These are phyloP conservation scores for Gyrodactylus salaris DNA, from an alignment of 1,140 invertebrate genomes.

Conservation along the genomic window DNA sequence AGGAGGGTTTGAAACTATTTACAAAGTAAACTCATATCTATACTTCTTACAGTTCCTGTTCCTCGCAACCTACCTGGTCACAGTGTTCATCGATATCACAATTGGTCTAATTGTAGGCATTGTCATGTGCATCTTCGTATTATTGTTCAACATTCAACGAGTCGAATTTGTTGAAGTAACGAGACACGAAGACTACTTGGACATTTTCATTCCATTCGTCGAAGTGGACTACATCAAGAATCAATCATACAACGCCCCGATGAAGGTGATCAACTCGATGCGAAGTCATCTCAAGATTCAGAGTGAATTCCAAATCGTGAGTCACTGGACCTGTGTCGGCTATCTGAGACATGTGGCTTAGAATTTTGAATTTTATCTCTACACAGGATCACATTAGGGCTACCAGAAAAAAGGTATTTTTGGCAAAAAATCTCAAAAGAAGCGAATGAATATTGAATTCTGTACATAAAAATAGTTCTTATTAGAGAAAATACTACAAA, in stretches of 20 bases:
- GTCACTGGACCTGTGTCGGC: no score
- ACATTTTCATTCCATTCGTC: neutral
- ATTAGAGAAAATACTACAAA: no score
- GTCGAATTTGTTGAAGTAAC: neutral
- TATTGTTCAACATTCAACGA: neutral
- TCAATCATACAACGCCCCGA: neutral
- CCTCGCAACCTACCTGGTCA: neutral
- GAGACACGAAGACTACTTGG: neutral
- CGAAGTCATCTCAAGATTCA: no score
- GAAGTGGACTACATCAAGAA: neutral
- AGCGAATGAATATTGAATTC: no score
- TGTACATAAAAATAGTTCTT: no score
- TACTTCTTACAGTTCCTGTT: neutral
- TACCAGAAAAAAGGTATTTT: no score
- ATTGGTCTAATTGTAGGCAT: neutral
- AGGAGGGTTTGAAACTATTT: neutral
- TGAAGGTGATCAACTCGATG: no score
- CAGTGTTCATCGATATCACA: neutral
- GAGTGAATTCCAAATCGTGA: no score
- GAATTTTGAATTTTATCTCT: no score
- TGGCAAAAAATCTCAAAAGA: no score
- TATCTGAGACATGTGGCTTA: no score
- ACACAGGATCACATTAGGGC: no score
- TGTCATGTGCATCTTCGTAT: neutral
- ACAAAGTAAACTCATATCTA: neutral